A percentile compares a stretch with the other conserved stretches of the same genome.
Conservation (phyloP, 2,888 invertebrate genomes). For the Onchidella celtica region DNA sequence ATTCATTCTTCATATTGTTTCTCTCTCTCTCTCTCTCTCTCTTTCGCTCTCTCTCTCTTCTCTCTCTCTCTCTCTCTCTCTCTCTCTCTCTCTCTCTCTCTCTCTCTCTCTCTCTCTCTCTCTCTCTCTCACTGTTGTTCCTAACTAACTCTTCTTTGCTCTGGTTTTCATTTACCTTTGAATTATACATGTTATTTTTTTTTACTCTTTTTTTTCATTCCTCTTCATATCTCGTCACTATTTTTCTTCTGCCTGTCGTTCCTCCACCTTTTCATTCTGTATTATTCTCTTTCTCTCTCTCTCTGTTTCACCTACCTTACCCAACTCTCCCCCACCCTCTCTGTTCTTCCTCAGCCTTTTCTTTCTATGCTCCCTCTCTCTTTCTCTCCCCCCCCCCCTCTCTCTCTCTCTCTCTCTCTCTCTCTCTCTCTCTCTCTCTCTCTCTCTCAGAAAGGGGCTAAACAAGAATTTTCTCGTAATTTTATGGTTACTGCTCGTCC, state of each 20-base stretch:
- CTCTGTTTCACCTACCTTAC: not conserved
- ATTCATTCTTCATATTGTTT: not conserved
- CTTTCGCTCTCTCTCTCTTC: no score
- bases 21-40: slow-evolving; percentile 3
- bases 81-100: not conserved
- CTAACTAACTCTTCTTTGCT: not conserved
- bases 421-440: slow-evolving; percentile 20
- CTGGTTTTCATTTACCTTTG: not conserved
- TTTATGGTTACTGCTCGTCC: no score
- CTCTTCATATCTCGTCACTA: not conserved
- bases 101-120: not conserved
- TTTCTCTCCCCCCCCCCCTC: not conserved
- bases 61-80: not conserved
- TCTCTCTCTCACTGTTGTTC: not conserved
- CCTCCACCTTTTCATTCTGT: not conserved
- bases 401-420: no score
- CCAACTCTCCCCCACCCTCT: not conserved
- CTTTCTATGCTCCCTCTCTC: no score
- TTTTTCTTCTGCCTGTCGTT: not conserved
- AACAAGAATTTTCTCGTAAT: no score
- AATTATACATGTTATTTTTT: not conserved
- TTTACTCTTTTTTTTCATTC: not conserved
- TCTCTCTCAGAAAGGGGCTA: not conserved
- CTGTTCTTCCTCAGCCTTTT: not conserved
- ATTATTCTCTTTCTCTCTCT: slow-evolving; percentile 8